Evolutionary conservation across 2,797 vertebrate genomes (phyloP), one percentile per base, ranked within the genome.

Genomic region (Onychomys arenicola): DNA sequence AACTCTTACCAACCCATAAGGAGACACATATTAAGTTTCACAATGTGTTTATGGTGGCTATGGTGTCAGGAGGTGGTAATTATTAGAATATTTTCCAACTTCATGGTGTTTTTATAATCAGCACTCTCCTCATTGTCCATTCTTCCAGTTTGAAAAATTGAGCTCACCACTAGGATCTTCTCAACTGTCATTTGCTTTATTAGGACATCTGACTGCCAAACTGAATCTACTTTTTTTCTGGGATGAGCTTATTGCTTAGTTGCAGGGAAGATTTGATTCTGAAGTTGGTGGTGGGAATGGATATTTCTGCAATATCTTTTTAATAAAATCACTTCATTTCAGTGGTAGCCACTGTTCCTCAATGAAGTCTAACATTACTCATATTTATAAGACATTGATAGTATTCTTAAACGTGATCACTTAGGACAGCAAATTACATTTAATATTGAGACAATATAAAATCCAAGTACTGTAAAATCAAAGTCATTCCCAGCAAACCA

Each of bases 361-460:
- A 86, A 23, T 71, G 59, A 75, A 77, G 8, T 63, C 57, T 92
- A 86, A 73, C 80, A 19, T 73, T 76, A 25, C 19, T 32, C 63
- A 59, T 78, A 40, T 85, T 84, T 88, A 21, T 76, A 78, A 71
- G 23, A 55, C 27, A 27, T 17, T 8, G n/a, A 43, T 9, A 17
- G 37, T 27, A 52, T 88, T 77, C 5, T 93, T 87, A 93, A 9
- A 76, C 7, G 84, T 76, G 2, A 92, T 65, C 32, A 93, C 2
- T 65, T 84, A 85, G 75, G 46, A 86, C 77, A 86, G 1, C 17
- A 71, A 69, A 59, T 82, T 90, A 57, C 40, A 86, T 88, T 92
- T 91, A 85, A 82, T 86, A 49, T 85, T 93, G 37, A 87, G 63
- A 23, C 17, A 85, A 91, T 91, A 82, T 95, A 46, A 94, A 96